A percentile compares a stretch with the other conserved stretches of the same genome.
These are phyloP conservation scores for Ammospiza nelsoni DNA, from an alignment of 2,113 vertebrate genomes.

Conservation along the genomic window DNA sequence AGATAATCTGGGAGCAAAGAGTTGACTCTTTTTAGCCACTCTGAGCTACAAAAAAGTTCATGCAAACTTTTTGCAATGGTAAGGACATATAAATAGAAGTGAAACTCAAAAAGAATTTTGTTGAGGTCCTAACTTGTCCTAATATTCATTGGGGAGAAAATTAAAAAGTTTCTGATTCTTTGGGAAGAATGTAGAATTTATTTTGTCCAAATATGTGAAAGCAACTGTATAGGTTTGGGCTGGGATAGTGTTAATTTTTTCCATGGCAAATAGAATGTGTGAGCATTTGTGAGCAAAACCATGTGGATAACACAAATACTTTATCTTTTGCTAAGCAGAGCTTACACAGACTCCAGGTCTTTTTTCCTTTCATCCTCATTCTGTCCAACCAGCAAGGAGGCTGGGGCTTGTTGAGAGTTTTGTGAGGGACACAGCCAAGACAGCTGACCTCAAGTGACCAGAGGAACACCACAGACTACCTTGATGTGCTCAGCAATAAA, in stretches of 20 bases:
- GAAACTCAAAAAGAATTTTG: neutral
- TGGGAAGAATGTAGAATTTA: neutral
- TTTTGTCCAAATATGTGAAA: neutral
- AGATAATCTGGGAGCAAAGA: neutral
- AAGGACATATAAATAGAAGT: neutral
- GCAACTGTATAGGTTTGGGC: neutral
- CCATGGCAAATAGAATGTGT: neutral
- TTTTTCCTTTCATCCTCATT: neutral
- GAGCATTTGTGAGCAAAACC: neutral
- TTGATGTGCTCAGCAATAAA: neutral
- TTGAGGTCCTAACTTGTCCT: neutral
- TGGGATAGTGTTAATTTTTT: neutral
- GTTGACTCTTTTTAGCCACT: neutral
- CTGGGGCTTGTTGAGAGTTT: accelerated
- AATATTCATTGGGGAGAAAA: neutral
- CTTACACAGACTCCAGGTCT: neutral
- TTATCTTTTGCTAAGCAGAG: neutral
- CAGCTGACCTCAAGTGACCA: neutral
- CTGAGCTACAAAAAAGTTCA: neutral
- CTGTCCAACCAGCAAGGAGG: neutral
- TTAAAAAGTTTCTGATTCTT: neutral
- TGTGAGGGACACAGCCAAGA: accelerated
- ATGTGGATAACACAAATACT: neutral
- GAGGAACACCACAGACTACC: neutral
- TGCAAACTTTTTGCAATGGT: neutral